Conservation (phyloP, 2,113 vertebrate genomes). For the Phyllostomus discolor region DNA sequence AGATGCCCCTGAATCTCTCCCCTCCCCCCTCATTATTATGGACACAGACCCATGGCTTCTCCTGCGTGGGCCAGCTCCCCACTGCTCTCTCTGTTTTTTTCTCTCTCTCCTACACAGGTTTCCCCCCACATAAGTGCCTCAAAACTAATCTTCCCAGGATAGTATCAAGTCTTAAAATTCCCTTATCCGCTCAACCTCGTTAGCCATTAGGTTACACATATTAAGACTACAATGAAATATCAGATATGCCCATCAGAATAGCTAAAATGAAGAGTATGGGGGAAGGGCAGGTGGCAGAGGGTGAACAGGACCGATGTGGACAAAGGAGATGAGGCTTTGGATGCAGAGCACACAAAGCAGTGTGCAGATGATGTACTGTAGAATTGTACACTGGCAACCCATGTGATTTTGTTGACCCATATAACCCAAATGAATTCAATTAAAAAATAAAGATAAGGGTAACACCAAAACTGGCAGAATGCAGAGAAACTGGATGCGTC, state of each 20-base stretch:
- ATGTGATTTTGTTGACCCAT: background rate
- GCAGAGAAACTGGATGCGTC: background rate
- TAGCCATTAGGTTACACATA: background rate
- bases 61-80: background rate
- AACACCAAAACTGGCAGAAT: background rate
- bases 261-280: background rate
- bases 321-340: background rate
- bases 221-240: background rate
- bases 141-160: slow-evolving; percentile 14
- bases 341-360: background rate
- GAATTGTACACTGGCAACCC: background rate
- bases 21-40: background rate
- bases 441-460: background rate
- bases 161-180: slow-evolving; percentile 23
- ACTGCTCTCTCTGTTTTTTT: background rate
- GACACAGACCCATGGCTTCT: background rate
- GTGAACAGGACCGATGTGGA: background rate
- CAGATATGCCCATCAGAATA: background rate
- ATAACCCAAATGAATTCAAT: background rate
- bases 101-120: background rate
- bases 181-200: background rate
- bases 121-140: background rate
- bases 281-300: background rate
- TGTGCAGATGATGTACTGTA: background rate
- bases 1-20: background rate